A percentile compares a stretch with the other conserved stretches of the same genome.
These are phyloP conservation scores for Carterocephalus palaemon DNA, from an alignment of 2,888 invertebrate genomes.

Conservation along the genomic window DNA sequence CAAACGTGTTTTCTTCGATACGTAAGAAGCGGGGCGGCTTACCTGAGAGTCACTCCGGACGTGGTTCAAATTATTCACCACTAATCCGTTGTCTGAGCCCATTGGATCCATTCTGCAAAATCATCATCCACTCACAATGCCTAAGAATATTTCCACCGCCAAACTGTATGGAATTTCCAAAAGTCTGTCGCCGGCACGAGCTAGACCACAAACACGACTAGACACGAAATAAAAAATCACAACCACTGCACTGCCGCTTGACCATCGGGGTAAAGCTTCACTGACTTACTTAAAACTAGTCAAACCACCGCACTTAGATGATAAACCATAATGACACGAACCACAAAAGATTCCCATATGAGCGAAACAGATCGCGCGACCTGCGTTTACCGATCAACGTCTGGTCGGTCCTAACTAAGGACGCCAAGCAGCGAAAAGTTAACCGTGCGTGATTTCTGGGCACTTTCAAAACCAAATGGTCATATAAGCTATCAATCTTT, in stretches of 20 bases:
- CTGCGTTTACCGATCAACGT: slow-evolving; percentile 37
- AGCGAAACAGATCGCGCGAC: slow-evolving; percentile 29
- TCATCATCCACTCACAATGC: slow-evolving; percentile 55
- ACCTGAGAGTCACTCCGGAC: slow-evolving; percentile 76
- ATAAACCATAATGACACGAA: slow-evolving; percentile 58
- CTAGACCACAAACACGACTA: slow-evolving; percentile 44
- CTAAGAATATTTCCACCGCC: slow-evolving; percentile 36
- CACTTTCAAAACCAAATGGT: slow-evolving; percentile 77
- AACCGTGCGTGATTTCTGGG: slow-evolving; percentile 77
- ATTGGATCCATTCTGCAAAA: slow-evolving; percentile 67
- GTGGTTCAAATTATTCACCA: slow-evolving; percentile 75
- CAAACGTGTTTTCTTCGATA: slow-evolving; percentile 71
- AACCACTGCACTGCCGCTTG: slow-evolving; percentile 44
- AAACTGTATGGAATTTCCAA: slow-evolving; percentile 41
- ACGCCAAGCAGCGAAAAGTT: slow-evolving; percentile 77
- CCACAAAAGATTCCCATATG: slow-evolving; percentile 49
- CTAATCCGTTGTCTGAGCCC: slow-evolving; percentile 70
- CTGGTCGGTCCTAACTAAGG: slow-evolving; percentile 68
- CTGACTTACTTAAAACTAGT: slow-evolving; percentile 52
- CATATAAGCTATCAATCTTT: slow-evolving; percentile 79
- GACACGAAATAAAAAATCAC: slow-evolving; percentile 42
- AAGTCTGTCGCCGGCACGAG: slow-evolving; percentile 30
- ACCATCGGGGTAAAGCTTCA: slow-evolving; percentile 55
- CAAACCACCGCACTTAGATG: slow-evolving; percentile 48
- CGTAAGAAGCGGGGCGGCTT: slow-evolving; percentile 53